Conservation (phyloP, 2,888 invertebrate species). For the Aphodius granarius region DNA sequence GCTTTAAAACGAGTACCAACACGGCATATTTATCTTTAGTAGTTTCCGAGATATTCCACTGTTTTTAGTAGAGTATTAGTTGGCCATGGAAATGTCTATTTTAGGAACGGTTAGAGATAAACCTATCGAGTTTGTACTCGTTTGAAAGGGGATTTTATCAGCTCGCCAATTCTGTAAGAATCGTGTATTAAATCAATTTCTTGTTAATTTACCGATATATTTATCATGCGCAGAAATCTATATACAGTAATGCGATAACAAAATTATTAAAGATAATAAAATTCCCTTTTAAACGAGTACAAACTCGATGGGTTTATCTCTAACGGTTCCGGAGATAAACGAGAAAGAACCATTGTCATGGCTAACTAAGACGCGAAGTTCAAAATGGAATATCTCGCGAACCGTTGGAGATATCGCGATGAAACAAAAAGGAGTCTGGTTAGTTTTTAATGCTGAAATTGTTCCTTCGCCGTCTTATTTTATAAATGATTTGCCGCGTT, state of each 20-base stretch:
- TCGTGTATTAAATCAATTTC: background rate
- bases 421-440: background rate
- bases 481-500: background rate
- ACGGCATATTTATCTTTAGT: background rate
- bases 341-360: background rate
- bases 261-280: background rate
- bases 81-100: too few species aligned
- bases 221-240: background rate
- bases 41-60: background rate
- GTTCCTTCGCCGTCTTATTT: background rate
- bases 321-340: background rate
- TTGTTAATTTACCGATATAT: background rate
- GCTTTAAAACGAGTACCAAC: background rate
- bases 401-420: background rate
- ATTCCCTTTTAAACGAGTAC: background rate
- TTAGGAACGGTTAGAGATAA: too few species aligned
- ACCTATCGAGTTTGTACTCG: too few species aligned
- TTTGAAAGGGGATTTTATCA: too few species aligned
- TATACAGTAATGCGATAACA: background rate
- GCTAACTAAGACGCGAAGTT: background rate
- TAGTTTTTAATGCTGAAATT: background rate
- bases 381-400: background rate
- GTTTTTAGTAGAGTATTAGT: too few species aligned
- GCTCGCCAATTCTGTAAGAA: too few species aligned
- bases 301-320: background rate